Conservation (phyloP, 2,888 invertebrate species). For the Anticlea derivata region DNA sequence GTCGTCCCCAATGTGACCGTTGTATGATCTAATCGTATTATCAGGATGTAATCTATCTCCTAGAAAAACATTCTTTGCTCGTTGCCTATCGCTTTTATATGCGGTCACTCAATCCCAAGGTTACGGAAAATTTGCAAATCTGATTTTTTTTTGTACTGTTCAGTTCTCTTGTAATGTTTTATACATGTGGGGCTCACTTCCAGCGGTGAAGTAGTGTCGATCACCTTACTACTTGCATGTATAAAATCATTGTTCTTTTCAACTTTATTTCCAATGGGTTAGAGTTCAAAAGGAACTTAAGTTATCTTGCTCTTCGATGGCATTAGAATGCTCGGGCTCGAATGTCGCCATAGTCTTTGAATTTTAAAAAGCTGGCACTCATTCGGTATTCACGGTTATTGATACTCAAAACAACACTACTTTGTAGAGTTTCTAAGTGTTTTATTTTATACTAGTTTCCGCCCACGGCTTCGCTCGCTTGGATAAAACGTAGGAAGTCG, state of each 20-base stretch:
- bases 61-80: not conserved
- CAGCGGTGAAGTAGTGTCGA: conserved; percentile 60
- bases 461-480: no score
- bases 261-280: conserved; percentile 35
- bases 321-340: conserved; percentile 25
- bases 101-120: conserved; percentile 71
- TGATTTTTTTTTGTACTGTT: conserved; percentile 73
- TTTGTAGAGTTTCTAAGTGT: no score
- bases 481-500: no score
- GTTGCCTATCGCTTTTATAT: conserved; percentile 17
- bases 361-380: conserved; percentile 27
- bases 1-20: no score
- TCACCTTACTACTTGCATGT: conserved; percentile 54
- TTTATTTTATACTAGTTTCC: no score
- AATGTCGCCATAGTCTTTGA: conserved; percentile 30
- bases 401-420: not conserved
- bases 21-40: no score
- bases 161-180: conserved; percentile 61
- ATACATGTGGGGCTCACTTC: conserved; percentile 69
- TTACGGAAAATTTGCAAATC: conserved; percentile 73
- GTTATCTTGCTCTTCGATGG: conserved; percentile 5
- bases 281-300: conserved; percentile 18
- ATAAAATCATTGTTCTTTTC: conserved; percentile 40
- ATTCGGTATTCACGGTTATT: conserved; percentile 11
- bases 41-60: not conserved